Evolutionary conservation across 2,113 vertebrate genomes (phyloP).

Genomic region (Haplochromis burtoni): DNA sequence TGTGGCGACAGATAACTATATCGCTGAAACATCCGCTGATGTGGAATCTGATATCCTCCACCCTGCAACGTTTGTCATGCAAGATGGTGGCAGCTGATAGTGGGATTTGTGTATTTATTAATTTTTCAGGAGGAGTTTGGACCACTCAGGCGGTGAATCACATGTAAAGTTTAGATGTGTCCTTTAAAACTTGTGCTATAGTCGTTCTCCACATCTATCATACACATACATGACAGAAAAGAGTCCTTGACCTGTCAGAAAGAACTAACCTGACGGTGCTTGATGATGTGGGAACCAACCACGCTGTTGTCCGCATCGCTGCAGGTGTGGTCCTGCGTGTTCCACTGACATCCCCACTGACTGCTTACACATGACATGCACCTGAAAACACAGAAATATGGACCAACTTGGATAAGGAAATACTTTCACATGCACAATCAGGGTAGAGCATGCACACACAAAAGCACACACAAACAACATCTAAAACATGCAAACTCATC

Average conservation of each 20-base stretch:
- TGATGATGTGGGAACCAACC: constrained; percentile 64
- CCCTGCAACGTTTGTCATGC: constrained; percentile 37
- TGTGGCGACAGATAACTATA: constrained; percentile 35
- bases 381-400: constrained; percentile 52
- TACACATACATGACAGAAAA: not conserved
- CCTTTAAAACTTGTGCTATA: constrained; percentile 2
- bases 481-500: constrained; percentile 57
- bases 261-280: constrained; percentile 76
- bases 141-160: not conserved
- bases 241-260: not conserved
- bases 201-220: not conserved
- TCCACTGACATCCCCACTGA: constrained; percentile 89
- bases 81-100: constrained; percentile 54
- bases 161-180: not conserved
- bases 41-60: constrained; percentile 45
- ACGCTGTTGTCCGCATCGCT: constrained; percentile 68
- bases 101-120: constrained; percentile 27
- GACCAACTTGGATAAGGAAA: not conserved
- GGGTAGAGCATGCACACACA: not conserved
- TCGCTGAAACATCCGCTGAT: constrained; percentile 52
- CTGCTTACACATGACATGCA: constrained; percentile 87
- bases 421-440: not conserved
- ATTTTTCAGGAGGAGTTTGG: constrained; percentile 15
- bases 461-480: no score
- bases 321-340: constrained; percentile 76